Conservation (phyloP, 2,888 invertebrate species). For the Cephus pulcher region DNA sequence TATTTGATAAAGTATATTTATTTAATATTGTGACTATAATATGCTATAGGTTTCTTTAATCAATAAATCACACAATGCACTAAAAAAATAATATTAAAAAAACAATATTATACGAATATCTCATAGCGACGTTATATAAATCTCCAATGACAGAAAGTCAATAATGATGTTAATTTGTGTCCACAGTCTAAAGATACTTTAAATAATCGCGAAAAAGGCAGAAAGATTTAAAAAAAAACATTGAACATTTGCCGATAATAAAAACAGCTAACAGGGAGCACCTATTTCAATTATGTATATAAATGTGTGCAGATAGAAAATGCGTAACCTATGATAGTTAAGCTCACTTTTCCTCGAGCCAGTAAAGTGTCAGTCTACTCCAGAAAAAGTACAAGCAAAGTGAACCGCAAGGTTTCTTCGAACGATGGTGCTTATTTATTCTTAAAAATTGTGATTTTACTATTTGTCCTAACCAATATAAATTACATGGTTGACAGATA, state of each 20-base stretch:
- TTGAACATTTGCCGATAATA: not conserved
- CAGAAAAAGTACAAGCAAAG: not conserved
- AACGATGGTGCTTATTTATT: not conserved
- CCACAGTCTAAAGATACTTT: not conserved
- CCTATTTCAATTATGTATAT: not conserved
- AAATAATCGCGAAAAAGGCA: not conserved
- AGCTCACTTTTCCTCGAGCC: not conserved
- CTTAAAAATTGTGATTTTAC: not conserved
- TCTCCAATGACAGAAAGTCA: not conserved
- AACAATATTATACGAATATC: not conserved
- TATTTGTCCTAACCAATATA: not conserved
- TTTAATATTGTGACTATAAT: not conserved
- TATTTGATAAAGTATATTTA: not conserved
- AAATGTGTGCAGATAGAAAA: not conserved
- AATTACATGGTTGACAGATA: not conserved
- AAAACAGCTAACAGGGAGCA: not conserved
- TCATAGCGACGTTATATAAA: not conserved
- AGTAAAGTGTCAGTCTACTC: not conserved
- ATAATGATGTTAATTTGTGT: not conserved
- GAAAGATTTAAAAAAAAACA: not conserved
- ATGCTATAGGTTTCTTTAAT: not conserved
- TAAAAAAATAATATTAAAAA: not conserved
- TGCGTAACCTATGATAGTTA: not conserved
- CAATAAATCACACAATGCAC: not conserved
- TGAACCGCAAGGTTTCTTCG: not conserved